Evolutionary conservation across 1,140 invertebrate genomes (phyloP), one percentile per base, ranked within the genome.

Genomic region (Lutraria rhynchaena): DNA sequence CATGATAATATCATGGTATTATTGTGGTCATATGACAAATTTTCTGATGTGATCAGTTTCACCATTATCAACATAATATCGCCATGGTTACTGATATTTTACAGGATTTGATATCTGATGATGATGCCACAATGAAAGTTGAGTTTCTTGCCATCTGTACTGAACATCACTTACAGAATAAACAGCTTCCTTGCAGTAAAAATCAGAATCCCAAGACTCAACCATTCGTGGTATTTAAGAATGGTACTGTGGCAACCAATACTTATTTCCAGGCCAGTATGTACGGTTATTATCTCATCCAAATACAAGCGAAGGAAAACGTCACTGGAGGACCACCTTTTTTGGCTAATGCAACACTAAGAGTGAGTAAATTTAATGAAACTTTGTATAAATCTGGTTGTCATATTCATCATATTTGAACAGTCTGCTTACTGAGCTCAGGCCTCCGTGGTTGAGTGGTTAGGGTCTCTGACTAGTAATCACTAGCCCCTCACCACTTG

Each of bases 231-330:
- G 94, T 99, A 0, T 95, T 98, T 71, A 81, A 71, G 35, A 88
- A 96, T 17, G 98, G 98, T 1, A 95, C 95, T 1, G 94, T 99
- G 3, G 95, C 95, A 61, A 93, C 99, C 0, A 98, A 98, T 92
- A 98, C 98, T 90, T 97, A 98, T 93, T 98, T 98, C n/a, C 97
- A 98, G 89, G 96, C 96, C 88, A 96, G 96, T 71, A 98, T 98
- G 98, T 98, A 98, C 91, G 98, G 98, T 67, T 98, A 98, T 91
- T 99, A 99, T 92, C 96, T 98, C 90, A 98, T 99, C 86, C 95
- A 95, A 93, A 95, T 98, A 0, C 87, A 96, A 61, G 97, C 96
- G 1, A 97, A 97, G 88, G 97, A 99, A 89, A 96, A 96, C 0
- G 94, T 81, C 13, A 73, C 58, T 7, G 70, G 60, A 33, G 78